Evolutionary conservation across 2,113 vertebrate genomes (phyloP), one percentile per base, ranked within the genome.

Genomic region (Bufo gargarizans): DNA sequence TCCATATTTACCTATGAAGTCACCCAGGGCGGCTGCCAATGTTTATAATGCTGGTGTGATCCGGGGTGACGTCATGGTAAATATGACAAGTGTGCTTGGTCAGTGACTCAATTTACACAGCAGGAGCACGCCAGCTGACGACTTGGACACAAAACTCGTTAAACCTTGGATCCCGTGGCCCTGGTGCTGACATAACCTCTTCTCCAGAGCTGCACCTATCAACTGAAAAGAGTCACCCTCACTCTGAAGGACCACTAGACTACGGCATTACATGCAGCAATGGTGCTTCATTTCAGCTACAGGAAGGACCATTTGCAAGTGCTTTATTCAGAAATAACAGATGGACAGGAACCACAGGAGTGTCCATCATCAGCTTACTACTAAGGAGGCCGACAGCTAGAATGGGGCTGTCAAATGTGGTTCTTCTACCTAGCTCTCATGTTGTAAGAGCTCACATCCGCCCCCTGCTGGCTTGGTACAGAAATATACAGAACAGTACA

Each of bases 1-100:
- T 49, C 45, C 45, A 76, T 76, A 76, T 76, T 50, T 76, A 76
- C 72, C 47, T 16, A 76, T 76, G 72, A 76, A 12, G 72, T 76
- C 45, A 76, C 47, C 20, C 56, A 16, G 78, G 78, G 56, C 1
- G 55, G 79, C 33, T 61, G 79, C 79, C 79, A 81, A 45, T 81
- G 33, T 61, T 61, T 61, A 81, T 19, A 45, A 61, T 33, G 22
- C 33, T 63, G 78, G 79, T 19, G 56, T 81, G 56, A 81, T 81
- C 58, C 55, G 13, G 8, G n/a, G 53, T 43, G 78, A 81, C 79
- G 56, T 61, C 22, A 47, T 19, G 56, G 79, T 33, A 81, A 81
- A 61, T 81, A 47, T 61, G 79, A 61, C 56, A 16, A 19, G 19
- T 59, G 55, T 74, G 71, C 71, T 47, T 74, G 47, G 71, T 47